Percentiles rank a stretch among this genome's conserved stretches.
phyloP scores from a whole-genome alignment of 2,888 invertebrate species.

The Eupeodes luniger region DNA sequence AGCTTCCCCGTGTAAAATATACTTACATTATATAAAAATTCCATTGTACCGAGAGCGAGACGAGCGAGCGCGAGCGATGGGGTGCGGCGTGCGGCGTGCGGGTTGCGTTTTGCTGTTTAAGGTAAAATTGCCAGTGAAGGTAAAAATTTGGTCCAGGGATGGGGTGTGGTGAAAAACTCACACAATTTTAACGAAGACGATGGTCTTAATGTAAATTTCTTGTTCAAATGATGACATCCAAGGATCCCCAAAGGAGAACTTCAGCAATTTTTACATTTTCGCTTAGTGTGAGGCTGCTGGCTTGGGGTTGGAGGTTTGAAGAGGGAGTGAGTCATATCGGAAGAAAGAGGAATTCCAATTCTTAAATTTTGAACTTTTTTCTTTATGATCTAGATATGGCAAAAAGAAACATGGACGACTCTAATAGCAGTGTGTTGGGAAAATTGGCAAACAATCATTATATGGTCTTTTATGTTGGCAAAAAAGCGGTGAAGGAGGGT shows the following conservation, averaged over 20 bases:
- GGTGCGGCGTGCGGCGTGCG: too few species aligned
- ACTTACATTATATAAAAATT: conserved; percentile 44
- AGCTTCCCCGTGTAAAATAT: background rate
- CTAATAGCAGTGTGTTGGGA: conserved; percentile 15
- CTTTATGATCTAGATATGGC: conserved; percentile 38
- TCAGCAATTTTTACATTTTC: conserved; percentile 56
- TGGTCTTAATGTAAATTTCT: conserved; percentile 71
- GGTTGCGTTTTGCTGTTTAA: background rate
- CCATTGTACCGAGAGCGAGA: conserved; percentile 13
- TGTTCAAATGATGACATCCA: conserved; percentile 74
- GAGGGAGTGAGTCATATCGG: too few species aligned
- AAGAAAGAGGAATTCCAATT: conserved; percentile 11
- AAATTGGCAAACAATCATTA: conserved; percentile 22
- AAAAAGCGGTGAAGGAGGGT: background rate
- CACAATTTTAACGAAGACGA: conserved; percentile 47
- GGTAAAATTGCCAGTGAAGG: background rate
- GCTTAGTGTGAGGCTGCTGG: background rate
- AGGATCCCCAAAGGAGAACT: conserved; percentile 65
- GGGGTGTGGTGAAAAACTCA: background rate
- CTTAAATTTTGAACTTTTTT: conserved; percentile 28
- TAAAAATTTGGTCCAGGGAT: background rate
- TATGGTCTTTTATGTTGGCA: conserved; percentile 1
- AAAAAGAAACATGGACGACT: conserved; percentile 12
- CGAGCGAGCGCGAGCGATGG: background rate
- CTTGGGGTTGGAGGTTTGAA: background rate